Evolutionary conservation across 2,888 invertebrate species (phyloP).

Genomic region (Sinohyriopsis cumingii): DNA sequence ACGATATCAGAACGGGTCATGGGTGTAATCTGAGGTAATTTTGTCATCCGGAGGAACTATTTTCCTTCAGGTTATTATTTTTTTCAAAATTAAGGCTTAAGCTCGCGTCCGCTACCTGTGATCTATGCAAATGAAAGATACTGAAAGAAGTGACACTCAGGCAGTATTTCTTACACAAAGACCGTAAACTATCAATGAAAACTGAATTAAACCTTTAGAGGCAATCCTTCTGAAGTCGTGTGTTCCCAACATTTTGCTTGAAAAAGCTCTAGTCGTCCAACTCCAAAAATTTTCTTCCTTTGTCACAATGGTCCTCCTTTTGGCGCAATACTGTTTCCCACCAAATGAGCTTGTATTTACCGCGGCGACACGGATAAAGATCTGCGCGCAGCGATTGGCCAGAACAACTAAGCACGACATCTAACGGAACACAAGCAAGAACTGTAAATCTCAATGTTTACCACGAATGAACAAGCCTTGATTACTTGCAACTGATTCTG

Average conservation of each 20-base stretch:
- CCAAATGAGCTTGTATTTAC: conserved; percentile 44
- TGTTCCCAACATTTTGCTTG: conserved; percentile 43
- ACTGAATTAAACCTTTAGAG: conserved; percentile 37
- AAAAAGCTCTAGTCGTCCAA: conserved; percentile 8
- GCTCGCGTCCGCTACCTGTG: too few species aligned
- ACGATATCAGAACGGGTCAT: too few species aligned
- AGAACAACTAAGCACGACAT: conserved; percentile 22
- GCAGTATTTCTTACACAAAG: too few species aligned
- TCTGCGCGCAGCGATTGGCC: conserved; percentile 37
- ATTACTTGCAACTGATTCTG: too few species aligned
- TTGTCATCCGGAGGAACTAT: too few species aligned
- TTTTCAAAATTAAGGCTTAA: too few species aligned
- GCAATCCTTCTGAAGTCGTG: conserved; percentile 41
- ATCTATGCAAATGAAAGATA: too few species aligned
- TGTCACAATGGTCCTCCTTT: conserved; percentile 11
- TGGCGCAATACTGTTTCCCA: conserved; percentile 40
- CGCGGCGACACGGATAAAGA: conserved; percentile 33
- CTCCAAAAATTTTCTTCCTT: conserved; percentile 29
- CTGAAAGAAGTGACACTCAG: too few species aligned
- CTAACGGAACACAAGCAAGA: conserved; percentile 14
- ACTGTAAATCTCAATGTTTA: neutral
- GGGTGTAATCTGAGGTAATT: too few species aligned
- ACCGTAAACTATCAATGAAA: too few species aligned
- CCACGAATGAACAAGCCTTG: too few species aligned
- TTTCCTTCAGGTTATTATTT: too few species aligned